Evolutionary conservation across 2,888 invertebrate genomes (phyloP), one percentile per base, ranked within the genome.

Genomic region (Falcaria lacertinaria): DNA sequence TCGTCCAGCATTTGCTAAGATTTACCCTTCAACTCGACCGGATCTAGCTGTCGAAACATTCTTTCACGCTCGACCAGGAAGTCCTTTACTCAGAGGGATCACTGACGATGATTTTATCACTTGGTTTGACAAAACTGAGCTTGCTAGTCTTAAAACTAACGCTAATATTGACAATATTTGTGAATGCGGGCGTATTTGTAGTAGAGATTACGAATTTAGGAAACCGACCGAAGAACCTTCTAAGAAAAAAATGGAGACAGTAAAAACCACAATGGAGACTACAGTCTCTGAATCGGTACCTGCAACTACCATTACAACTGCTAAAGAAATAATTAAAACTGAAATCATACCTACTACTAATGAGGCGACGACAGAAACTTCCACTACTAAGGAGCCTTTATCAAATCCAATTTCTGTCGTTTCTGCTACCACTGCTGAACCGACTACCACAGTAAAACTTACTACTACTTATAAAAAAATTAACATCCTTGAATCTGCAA

Each of bases 81-180:
- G 92, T 50, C 90, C 90, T 8, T 74, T 93, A 25, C 77, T 93
- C 0, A 83, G 89, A 57, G 92, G 91, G 5, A 92, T 92, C 22
- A 91, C 92, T 11, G 92, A 92, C 42, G 93, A 93, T 55, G 93
- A 93, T 60, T 86, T 92, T 15, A 92, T 92, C 22, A 93, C 92
- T 2, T 93, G 93, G 93, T 93, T 93, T 57, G 92, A 92, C 33
- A 90, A 90, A 74, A 91, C 91, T 45, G 89, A 87, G 61, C 66
- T 86, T 3, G 84, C 83, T 1, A 90, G 86, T 50, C 76, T 87
- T 2, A 84, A 82, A 57, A 81, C 80, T 1, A 82, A 72, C 22
- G 65, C 83, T 3, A 89, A 78, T 48, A 88, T 90, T 45, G 89
- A 90, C 54, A 86, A 89, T 33, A 85, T 90, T 43, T 91, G 91